Evolutionary conservation across 2,888 invertebrate genomes (phyloP), one percentile per base, ranked within the genome.

Genomic region (Tanytarsus gracilentus): DNA sequence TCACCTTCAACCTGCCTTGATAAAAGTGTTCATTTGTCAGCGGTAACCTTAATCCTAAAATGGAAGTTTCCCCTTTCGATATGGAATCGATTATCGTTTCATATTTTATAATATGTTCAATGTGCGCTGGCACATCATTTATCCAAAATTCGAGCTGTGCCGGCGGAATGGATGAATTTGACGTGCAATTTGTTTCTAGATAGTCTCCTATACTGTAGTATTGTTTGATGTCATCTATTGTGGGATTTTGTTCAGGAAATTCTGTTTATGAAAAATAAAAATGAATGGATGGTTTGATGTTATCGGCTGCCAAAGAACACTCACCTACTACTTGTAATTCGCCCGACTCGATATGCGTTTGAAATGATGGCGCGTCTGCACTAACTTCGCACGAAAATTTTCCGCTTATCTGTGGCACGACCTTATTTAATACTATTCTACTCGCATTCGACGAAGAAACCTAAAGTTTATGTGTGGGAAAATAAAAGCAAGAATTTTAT

Each of bases 141-240:
- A 79, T 75, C 69, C 76, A 75, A 79, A 79, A 80, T 44, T 79
- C 78, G 62, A 80, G 70, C 69, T 80, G 79, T 3, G 77, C 78
- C 7, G 78, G 77, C 6, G 80, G 80, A 65, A 73, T 75, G 4
- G 80, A 79, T 63, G 76, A 75, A 64, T 75, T 75, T 21, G 78
- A 78, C 14, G 76, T 76, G 64, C 80, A 80, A 65, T 78, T 78
- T 1, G 78, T 79, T 65, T 75, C 75, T 48, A 80, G 69, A 51
- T 71, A 69, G 61, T 80, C 79, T 3, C 77, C 78, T 9, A 74
- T 66, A 3, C 75, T 75, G 68, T 80, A 80, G 16, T 77, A 71
- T 1, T 75, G 71, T 66, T 77, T 78, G 61, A 79, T 69, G 1
- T 78, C 78, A 25, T 72, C 75, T 62, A 80, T 77, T 61, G 73